Evolutionary conservation across 2,888 invertebrate species (phyloP), one percentile per base, ranked within the genome.

Genomic region (Pegoplata infirma): DNA sequence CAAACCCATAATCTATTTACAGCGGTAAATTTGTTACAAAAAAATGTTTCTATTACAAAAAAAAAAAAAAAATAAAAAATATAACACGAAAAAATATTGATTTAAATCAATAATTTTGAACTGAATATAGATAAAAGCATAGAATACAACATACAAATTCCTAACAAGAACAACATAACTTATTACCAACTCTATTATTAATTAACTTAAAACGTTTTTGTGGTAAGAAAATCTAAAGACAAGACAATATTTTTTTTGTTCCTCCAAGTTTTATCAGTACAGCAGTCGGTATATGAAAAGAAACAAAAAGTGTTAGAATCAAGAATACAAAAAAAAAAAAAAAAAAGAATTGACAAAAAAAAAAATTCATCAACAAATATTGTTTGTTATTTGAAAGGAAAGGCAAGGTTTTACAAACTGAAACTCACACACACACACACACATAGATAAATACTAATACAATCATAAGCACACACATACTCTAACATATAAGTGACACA

Each of bases 131-230:
- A 75, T 12, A 49, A 28, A 46, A 68, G 47, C 68, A 66, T 66
- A 55, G 67, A 53, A 68, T 21, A 17, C 25, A 59, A 59, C 53
- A 59, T 12, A 46, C 19, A 64, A 21, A 36, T 49, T 49, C 3
- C 32, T 40, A 75, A 49, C 66, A 59, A 67, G 28, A 36, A 21
- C n/a, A 63, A 73, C 25, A 64, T 23, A 17, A 53, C 12, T 40
- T 36, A 36, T 47, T 25, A 75, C 17, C 67, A 68, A 55, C 61
- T 53, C 16, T 68, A 63, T 63, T 86, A 85, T 84, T 85, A 86
- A 86, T 86, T 86, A 86, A 85, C 86, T 85, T 87, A 87, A 86
- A 86, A 83, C 83, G 82, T 82, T 86, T 81, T 80, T 79, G 79
- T 63, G 75, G 81, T 82, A 61, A 68, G 68, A 76, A 64, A 63